Percentiles rank a stretch among this genome's conserved stretches.
phyloP scores from a whole-genome alignment of 2,888 invertebrate genomes.

The Tinea pellionella region DNA sequence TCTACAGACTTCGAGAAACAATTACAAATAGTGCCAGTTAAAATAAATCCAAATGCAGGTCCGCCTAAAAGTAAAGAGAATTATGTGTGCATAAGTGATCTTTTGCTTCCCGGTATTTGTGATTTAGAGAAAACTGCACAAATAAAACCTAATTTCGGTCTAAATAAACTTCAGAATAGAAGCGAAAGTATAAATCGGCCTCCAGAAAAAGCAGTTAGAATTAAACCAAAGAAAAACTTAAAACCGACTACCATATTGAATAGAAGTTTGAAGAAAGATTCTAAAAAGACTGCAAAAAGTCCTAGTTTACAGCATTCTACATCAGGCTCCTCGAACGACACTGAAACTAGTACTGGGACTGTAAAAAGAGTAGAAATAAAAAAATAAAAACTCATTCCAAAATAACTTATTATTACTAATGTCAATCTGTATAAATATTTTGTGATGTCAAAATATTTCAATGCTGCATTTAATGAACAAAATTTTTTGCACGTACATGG shows the following conservation, averaged over 20 bases:
- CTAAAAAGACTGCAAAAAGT: constrained; percentile 30
- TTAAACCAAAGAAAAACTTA: constrained; percentile 41
- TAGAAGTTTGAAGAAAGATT: constrained; percentile 30
- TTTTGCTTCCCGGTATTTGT: constrained; percentile 45
- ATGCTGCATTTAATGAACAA: constrained; percentile 3
- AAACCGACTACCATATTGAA: constrained; percentile 40
- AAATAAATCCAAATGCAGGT: constrained; percentile 39
- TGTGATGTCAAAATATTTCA: not conserved
- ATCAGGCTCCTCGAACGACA: constrained; percentile 70
- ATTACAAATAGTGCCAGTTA: constrained; percentile 57
- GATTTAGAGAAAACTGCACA: constrained; percentile 49
- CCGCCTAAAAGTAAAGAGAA: constrained; percentile 41
- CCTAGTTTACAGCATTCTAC: constrained; percentile 61
- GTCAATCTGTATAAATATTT: not conserved
- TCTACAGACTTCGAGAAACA: constrained; percentile 48
- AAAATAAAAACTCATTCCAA: not conserved
- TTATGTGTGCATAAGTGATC: constrained; percentile 49
- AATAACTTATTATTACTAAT: not conserved
- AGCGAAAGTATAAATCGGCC: constrained; percentile 57
- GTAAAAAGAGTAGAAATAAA: constrained; percentile 37
- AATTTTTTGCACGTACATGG: not conserved
- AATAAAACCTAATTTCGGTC: constrained; percentile 55
- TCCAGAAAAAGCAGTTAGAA: constrained; percentile 51
- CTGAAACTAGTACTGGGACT: constrained; percentile 61
- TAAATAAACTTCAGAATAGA: constrained; percentile 51